These are phyloP conservation scores for Eupithecia centaureata DNA, from an alignment of 2,888 invertebrate genomes.

Conservation along the genomic window DNA sequence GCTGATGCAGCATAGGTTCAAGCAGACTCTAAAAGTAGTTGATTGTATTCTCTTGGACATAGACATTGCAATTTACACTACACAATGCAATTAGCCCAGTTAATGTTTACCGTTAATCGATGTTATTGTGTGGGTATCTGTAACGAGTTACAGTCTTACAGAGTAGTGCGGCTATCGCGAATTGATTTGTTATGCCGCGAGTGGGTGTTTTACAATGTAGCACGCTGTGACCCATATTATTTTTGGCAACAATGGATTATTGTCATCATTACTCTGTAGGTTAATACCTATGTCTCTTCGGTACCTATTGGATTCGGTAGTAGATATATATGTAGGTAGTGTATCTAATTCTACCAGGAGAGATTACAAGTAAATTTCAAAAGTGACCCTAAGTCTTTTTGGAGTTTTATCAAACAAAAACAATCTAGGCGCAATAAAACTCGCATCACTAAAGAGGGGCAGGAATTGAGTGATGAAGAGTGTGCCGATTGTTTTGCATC, in stretches of 20 bases:
- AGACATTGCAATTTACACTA: conserved; percentile 35
- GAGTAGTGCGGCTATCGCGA: conserved; percentile 43
- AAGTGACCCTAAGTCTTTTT: too few species aligned
- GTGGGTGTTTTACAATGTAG: conserved; percentile 3
- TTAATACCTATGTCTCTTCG: too few species aligned
- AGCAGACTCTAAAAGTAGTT: too few species aligned
- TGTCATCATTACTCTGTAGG: background rate
- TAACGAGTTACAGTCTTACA: conserved; percentile 25
- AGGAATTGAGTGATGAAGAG: too few species aligned
- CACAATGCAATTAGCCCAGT: conserved; percentile 48
- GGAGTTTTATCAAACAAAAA: too few species aligned
- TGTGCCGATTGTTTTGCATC: too few species aligned
- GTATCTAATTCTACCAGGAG: too few species aligned
- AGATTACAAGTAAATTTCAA: too few species aligned
- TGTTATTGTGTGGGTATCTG: conserved; percentile 39
- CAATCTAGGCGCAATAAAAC: too few species aligned
- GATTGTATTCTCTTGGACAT: too few species aligned
- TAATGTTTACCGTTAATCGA: conserved; percentile 51
- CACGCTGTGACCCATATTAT: conserved; percentile 47
- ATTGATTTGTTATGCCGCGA: conserved; percentile 56
- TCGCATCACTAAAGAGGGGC: too few species aligned
- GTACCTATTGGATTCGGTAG: too few species aligned
- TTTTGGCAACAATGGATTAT: conserved; percentile 12
- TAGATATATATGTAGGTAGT: background rate
- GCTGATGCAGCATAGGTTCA: background rate